Conservation (phyloP, 1,140 invertebrate species). For the Helicoverpa armigera region DNA sequence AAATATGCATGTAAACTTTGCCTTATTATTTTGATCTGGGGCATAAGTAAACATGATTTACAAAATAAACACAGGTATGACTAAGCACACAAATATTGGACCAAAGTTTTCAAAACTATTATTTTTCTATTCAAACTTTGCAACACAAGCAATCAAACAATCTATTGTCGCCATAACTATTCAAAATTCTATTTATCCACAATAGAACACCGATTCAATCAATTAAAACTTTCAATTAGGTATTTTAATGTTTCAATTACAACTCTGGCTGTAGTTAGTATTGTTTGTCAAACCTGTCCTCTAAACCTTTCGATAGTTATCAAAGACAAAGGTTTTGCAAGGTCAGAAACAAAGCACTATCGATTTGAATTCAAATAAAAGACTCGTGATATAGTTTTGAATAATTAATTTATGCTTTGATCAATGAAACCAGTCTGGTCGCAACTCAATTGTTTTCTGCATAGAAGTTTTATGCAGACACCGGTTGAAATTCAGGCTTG, state of each 20-base stretch:
- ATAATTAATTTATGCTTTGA: background rate
- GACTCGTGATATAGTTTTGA: background rate
- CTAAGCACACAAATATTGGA: too few relatives aligned
- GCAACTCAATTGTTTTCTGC: too few relatives aligned
- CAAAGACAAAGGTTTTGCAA: conserved; percentile 22
- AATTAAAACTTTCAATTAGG: conserved; percentile 26
- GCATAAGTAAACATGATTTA: too few relatives aligned
- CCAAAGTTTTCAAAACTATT: too few relatives aligned
- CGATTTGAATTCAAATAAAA: background rate
- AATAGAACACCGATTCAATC: conserved; percentile 5
- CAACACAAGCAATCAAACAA: background rate
- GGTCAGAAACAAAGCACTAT: background rate
- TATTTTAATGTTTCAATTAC: conserved; percentile 23
- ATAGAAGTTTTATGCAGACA: too few relatives aligned
- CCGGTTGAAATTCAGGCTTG: too few relatives aligned
- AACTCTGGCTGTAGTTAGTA: conserved; percentile 5
- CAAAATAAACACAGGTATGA: too few relatives aligned
- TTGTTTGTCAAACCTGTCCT: conserved; percentile 12
- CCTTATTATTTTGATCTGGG: too few relatives aligned
- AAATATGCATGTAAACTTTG: too few relatives aligned
- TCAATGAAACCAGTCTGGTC: background rate
- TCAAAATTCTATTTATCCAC: background rate
- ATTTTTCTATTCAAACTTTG: too few relatives aligned
- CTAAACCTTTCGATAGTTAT: background rate
- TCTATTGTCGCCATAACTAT: background rate